Base-by-base conservation (phyloP, 2,113 vertebrate genomes). In the Gymnocephalus cernua region DNA sequence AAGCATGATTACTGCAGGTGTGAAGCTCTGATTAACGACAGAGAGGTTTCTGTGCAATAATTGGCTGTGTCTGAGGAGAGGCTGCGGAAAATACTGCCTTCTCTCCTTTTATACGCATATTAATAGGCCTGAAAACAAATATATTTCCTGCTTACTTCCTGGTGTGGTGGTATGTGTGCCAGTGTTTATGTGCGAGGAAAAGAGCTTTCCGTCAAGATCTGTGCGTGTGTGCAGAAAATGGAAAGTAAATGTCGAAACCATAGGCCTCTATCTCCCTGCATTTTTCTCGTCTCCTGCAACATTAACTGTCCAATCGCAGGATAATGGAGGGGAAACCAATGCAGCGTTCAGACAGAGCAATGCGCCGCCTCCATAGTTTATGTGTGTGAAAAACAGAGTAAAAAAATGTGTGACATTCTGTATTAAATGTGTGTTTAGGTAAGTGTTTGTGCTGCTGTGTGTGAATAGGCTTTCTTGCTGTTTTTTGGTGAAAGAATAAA, bases 301-400 rank as follows among this genome's bases (percentile, higher is more conserved):
- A 92, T 88, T 86, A 91, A 92, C 85, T 25, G 83, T 91, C 84
- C 88, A 84, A 86, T 85, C 8, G 70, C 82, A 77, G 85, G 88
- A 92, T 91, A 93, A 92, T 93, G 78, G 89, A 92, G 85, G 65
- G 82, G 77, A 83, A 89, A 59, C 86, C 79, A 80, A 75, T 72
- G 85, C 85, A 65, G 89, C 56, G 14, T 74, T 86, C 77, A 84
- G 57, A 83, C 66, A 61, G 73, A 79, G 85, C 50, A 16, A 54
- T 35, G 53, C 67, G 11, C 61, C 19, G 27, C 69, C 80, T 84
- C 63, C 56, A 35, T 14, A 6, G 59, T 79, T 70, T 25, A 8
- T 48, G 57, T 48, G 54, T 56, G 23, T 78, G 32, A 25, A 12
- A n/a, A 23, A 64, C 0, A 35, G 21, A 54, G 38, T 45, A 21